Percentiles rank a stretch among this genome's conserved stretches.
Evolutionary conservation across 64 coral and sea anemone species (phyloP).

Genomic region (Montipora foliosa): DNA sequence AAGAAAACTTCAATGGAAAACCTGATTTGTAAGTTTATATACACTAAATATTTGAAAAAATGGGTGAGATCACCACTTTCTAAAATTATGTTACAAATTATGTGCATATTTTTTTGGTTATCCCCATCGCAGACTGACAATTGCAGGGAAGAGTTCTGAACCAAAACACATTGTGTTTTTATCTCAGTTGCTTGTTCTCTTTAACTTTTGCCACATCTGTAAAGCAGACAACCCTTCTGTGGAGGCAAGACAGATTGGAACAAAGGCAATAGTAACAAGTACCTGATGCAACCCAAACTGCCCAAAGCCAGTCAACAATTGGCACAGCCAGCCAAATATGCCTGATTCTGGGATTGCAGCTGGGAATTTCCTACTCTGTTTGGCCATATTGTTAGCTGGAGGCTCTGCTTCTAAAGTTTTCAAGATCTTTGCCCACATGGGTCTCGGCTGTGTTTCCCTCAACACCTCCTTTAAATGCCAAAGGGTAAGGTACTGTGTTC

Average conservation of each 20-base stretch:
- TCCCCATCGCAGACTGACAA: too few species aligned
- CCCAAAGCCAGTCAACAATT: background rate
- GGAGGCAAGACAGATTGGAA: too few species aligned
- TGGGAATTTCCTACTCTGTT: conserved; percentile 26
- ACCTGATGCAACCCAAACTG: background rate
- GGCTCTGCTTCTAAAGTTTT: background rate
- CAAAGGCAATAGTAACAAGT: background rate
- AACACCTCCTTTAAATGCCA: background rate
- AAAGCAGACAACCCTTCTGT: too few species aligned
- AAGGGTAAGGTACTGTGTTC: background rate
- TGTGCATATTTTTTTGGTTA: too few species aligned
- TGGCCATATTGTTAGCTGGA: conserved; percentile 15
- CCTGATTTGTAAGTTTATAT: too few species aligned
- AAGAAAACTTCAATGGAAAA: too few species aligned
- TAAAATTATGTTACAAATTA: too few species aligned
- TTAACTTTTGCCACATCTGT: too few species aligned
- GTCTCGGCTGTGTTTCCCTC: background rate
- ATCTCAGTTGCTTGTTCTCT: too few species aligned
- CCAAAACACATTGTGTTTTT: background rate
- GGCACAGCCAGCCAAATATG: background rate
- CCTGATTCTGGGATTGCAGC: conserved; percentile 20
- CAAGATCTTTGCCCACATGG: background rate
- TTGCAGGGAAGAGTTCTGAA: background rate
- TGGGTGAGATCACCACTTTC: too few species aligned
- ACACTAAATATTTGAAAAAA: too few species aligned